Conservation (phyloP, 2,888 invertebrate genomes). For the Ophion ellenae region DNA sequence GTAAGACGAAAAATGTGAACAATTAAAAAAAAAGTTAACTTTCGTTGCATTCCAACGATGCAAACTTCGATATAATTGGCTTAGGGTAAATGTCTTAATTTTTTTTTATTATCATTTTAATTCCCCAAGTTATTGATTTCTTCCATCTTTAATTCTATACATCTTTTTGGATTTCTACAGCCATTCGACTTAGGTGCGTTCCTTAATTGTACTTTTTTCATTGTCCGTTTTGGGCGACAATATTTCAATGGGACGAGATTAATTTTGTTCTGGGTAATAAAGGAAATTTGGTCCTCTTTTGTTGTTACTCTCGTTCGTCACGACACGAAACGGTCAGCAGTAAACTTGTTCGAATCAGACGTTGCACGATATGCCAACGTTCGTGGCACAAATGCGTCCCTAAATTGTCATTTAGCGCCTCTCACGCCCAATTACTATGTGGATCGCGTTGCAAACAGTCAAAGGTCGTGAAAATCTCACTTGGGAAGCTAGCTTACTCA, state of each 20-base stretch:
- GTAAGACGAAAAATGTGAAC: too few relatives aligned
- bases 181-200: too few relatives aligned
- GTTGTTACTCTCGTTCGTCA: neutral
- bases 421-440: constrained; percentile 20
- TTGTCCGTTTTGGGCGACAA: neutral
- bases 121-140: too few relatives aligned
- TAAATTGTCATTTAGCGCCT: constrained; percentile 24
- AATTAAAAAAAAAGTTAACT: too few relatives aligned
- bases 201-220: neutral
- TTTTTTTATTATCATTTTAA: too few relatives aligned
- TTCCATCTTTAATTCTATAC: too few relatives aligned
- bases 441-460: neutral
- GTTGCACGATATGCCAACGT: constrained; percentile 4
- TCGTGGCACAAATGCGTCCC: constrained; percentile 10
- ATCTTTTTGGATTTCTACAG: too few relatives aligned
- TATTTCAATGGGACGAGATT: neutral
- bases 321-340: neutral
- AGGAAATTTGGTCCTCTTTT: neutral
- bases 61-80: too few relatives aligned
- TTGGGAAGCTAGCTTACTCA: neutral
- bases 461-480: constrained; percentile 11
- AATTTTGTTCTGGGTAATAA: neutral
- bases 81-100: too few relatives aligned
- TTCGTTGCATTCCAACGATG: too few relatives aligned
- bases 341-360: constrained; percentile 6